These are phyloP conservation scores for Sisyra nigra DNA, from an alignment of 2,888 invertebrate genomes.

Conservation along the genomic window DNA sequence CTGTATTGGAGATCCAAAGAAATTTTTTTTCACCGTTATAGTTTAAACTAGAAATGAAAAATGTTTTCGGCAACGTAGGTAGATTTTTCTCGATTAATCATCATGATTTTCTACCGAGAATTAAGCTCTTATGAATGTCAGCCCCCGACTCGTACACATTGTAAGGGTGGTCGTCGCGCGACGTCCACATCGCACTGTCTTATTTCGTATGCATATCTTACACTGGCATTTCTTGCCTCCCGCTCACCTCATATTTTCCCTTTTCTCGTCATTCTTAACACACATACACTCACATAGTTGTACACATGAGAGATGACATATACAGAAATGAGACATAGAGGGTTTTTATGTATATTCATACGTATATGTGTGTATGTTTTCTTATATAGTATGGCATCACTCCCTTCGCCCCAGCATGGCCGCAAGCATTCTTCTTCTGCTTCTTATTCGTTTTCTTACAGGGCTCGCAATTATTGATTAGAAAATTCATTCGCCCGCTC, in stretches of 20 bases:
- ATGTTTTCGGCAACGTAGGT: no score
- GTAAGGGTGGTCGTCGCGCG: constrained; percentile 1
- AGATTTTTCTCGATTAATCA: no score
- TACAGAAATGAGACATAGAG: neutral
- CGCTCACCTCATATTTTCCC: neutral
- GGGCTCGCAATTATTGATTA: constrained; percentile 10
- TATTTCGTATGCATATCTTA: constrained; percentile 9
- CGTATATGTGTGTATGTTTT: constrained; percentile 1
- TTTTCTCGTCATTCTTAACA: neutral
- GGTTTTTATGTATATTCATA: neutral
- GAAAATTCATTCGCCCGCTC: constrained; percentile 9
- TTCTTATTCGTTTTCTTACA: neutral
- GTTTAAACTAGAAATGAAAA: no score
- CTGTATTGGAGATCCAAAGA: no score
- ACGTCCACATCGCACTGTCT: constrained; percentile 6
- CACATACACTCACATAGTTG: neutral
- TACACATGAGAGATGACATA: neutral
- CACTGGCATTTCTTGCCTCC: neutral
- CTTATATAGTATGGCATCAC: neutral
- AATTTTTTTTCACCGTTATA: no score
- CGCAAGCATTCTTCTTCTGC: no score
- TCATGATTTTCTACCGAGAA: no score
- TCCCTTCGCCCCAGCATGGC: neutral
- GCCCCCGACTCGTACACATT: neutral
- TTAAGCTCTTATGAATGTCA: no score